Percentiles rank a stretch among this genome's conserved stretches.
Evolutionary conservation across 1,140 invertebrate species (phyloP).

Genomic region (Babylonia areolata): DNA sequence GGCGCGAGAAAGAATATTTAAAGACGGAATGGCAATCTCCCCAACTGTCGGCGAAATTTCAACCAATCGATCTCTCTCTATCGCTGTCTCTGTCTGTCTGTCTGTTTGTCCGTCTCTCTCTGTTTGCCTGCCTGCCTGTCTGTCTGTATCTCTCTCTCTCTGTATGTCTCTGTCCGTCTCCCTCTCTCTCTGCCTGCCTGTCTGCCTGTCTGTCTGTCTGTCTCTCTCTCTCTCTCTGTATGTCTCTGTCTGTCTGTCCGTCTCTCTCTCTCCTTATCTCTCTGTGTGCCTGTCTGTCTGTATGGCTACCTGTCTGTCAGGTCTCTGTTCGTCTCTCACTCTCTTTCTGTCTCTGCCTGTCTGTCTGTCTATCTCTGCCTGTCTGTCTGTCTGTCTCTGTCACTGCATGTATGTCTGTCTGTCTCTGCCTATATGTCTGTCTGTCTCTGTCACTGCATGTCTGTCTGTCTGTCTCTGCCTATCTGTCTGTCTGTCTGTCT

Average conservation of each 20-base stretch:
- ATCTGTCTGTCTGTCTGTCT: neutral
- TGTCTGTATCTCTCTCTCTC: conserved; percentile 1
- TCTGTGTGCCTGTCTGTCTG: no score
- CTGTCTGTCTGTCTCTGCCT: no score
- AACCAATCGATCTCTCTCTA: conserved; percentile 21
- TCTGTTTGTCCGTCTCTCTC: neutral
- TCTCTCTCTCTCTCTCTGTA: conserved; percentile 4
- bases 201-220: neutral
- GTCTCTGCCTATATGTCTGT: no score
- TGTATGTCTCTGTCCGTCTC: no score
- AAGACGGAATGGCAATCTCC: conserved; percentile 36
- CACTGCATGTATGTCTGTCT: no score
- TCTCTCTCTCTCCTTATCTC: no score
- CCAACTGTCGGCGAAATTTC: conserved; percentile 18
- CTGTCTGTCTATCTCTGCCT: no score
- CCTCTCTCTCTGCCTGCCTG: neutral
- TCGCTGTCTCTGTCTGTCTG: neutral
- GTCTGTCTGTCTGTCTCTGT: no score
- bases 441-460: no score
- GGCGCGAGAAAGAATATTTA: conserved; percentile 28
- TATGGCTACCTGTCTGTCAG: no score
- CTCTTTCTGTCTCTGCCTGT: no score
- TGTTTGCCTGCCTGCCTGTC: neutral
- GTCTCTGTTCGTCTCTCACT: neutral
- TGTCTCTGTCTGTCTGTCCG: no score